These are phyloP conservation scores for Ifrita kowaldi DNA, from an alignment of 2,113 vertebrate genomes.

Conservation along the genomic window DNA sequence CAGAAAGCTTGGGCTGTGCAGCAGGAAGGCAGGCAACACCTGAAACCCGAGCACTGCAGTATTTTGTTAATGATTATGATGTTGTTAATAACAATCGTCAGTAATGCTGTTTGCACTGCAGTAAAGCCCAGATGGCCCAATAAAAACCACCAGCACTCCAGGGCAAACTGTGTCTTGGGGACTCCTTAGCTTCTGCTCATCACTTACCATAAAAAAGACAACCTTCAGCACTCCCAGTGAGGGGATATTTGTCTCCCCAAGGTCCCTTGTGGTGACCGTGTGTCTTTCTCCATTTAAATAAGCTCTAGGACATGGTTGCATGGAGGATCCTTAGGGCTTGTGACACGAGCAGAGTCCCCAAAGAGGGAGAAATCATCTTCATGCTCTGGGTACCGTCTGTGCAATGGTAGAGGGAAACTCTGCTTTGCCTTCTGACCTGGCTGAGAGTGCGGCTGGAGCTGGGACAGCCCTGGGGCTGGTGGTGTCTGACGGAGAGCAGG, in stretches of 20 bases:
- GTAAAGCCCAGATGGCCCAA: slow-evolving; percentile 49
- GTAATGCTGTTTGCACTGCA: slow-evolving; percentile 31
- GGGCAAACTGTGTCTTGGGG: not conserved
- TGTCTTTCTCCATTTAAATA: not conserved
- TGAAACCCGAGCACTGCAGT: not conserved
- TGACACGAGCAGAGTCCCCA: not conserved
- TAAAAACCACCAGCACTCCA: not conserved
- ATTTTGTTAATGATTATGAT: slow-evolving; percentile 39
- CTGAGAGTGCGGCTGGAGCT: not conserved
- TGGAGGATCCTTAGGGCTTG: not conserved
- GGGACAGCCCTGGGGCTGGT: fast-evolving
- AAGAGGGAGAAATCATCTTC: not conserved
- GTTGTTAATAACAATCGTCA: not conserved
- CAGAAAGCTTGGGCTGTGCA: not conserved
- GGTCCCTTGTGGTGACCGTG: not conserved
- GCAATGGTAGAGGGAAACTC: not conserved
- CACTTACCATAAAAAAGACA: not conserved
- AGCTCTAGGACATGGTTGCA: not conserved
- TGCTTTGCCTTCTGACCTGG: not conserved
- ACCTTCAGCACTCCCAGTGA: not conserved
- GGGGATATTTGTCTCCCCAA: not conserved
- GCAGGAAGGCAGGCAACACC: not conserved
- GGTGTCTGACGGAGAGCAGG: not conserved
- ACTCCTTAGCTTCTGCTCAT: not conserved
- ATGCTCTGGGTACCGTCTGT: not conserved